Evolutionary conservation across 2,113 vertebrate species (phyloP).

Genomic region (Haemorhous mexicanus): DNA sequence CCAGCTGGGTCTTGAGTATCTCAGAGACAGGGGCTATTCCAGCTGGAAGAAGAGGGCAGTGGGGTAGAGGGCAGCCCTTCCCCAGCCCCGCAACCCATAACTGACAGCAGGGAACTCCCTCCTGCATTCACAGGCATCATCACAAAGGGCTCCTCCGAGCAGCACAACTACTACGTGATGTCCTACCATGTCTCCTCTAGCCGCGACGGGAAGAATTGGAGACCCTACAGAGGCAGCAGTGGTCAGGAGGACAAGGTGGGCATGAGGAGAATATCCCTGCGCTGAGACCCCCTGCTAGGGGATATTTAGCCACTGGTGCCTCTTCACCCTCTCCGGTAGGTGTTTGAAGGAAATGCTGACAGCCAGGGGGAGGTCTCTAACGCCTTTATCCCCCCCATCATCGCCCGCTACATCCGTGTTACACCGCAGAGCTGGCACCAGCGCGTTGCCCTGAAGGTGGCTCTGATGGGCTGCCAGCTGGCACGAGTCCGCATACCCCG

Average conservation of each 20-base stretch:
- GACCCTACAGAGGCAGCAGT: slow-evolving; percentile 70
- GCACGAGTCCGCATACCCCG: not conserved
- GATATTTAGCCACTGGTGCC: fast-evolving
- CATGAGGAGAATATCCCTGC: too few relatives aligned
- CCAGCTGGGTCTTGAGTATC: not conserved
- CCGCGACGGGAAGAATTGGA: slow-evolving; percentile 82
- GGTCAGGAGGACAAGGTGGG: slow-evolving; percentile 80
- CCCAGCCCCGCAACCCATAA: fast-evolving
- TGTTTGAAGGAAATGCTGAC: slow-evolving; percentile 78
- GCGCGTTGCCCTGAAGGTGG: slow-evolving; percentile 68
- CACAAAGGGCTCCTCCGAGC: slow-evolving; percentile 71
- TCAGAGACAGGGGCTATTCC: not conserved
- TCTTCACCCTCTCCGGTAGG: slow-evolving; percentile 15
- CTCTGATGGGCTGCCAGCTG: slow-evolving; percentile 77
- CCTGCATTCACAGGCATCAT: slow-evolving; percentile 70
- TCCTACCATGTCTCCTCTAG: slow-evolving; percentile 78
- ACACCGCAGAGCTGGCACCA: slow-evolving; percentile 72
- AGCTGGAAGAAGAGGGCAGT: not conserved
- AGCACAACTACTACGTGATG: slow-evolving; percentile 65
- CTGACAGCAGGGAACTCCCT: not conserved
- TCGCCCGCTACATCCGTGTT: slow-evolving; percentile 79
- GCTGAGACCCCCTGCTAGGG: not conserved
- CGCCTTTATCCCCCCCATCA: slow-evolving; percentile 75
- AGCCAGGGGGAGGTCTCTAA: slow-evolving; percentile 74
- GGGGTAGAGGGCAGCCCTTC: not conserved